phyloP scores from a whole-genome alignment of 2,888 invertebrate genomes.

The Nematopogon swammerdamellus region DNA sequence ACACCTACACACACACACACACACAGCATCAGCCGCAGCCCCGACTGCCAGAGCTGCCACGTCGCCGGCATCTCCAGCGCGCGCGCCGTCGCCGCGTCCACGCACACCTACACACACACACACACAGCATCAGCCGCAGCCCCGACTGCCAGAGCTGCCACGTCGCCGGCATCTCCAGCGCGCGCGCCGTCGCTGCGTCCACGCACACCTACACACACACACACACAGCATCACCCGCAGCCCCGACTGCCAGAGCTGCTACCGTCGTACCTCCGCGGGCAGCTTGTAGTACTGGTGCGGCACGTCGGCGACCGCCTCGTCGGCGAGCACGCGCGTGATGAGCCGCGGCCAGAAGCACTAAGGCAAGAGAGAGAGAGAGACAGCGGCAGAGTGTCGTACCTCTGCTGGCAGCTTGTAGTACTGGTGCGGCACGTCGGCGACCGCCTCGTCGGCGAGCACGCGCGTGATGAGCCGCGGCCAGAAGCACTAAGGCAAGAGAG shows the following conservation, averaged over 20 bases:
- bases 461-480: constrained; percentile 94
- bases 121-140: background rate
- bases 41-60: constrained; percentile 52
- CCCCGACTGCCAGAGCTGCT: constrained; percentile 37
- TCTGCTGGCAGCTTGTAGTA: constrained; percentile 73
- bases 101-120: background rate
- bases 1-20: background rate
- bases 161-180: constrained; percentile 71
- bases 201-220: background rate
- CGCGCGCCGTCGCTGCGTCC: constrained; percentile 40
- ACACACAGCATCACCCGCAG: background rate
- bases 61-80: constrained; percentile 71
- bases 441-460: constrained; percentile 83
- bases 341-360: constrained; percentile 97
- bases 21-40: background rate
- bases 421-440: constrained; percentile 72
- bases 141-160: constrained; percentile 52
- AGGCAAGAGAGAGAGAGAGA: constrained; percentile 96
- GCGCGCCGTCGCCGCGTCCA: constrained; percentile 38
- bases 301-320: constrained; percentile 77
- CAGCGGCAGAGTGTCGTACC: constrained; percentile 62
- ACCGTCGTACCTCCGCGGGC: constrained; percentile 70
- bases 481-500: constrained; percentile 97
- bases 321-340: constrained; percentile 85
- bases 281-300: constrained; percentile 70